Conservation (phyloP, 2,888 invertebrate species). For the Rugalucina vietnamica region DNA sequence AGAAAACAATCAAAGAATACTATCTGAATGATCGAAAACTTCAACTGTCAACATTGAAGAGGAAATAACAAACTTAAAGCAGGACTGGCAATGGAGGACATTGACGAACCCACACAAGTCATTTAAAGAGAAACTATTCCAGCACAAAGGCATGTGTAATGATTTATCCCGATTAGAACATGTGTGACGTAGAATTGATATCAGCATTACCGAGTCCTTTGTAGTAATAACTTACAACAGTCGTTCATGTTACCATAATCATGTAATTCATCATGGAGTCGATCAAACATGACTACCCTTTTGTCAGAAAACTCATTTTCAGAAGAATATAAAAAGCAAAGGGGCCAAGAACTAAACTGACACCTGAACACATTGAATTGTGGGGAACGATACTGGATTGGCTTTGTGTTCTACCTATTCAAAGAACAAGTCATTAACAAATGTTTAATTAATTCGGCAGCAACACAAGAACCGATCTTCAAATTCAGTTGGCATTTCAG, state of each 20-base stretch:
- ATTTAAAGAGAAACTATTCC: background rate
- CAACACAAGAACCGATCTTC: no score
- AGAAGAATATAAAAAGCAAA: background rate
- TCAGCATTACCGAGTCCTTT: background rate
- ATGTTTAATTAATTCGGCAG: no score
- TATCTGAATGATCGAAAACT: background rate
- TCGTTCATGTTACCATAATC: background rate
- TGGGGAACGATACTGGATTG: no score
- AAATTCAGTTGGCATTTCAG: no score
- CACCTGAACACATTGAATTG: no score
- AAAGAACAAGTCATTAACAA: no score
- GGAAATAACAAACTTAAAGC: background rate
- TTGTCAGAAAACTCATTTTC: background rate
- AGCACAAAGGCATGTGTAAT: background rate
- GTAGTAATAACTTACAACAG: background rate
- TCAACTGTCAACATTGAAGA: background rate
- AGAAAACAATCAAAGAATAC: background rate
- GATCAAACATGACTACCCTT: constrained; percentile 1
- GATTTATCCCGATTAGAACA: background rate
- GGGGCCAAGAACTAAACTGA: background rate
- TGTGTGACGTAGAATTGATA: background rate
- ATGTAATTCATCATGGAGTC: background rate
- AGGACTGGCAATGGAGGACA: background rate
- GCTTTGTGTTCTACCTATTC: no score
- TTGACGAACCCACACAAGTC: background rate